These are phyloP conservation scores for Mionectes macconnelli DNA, from an alignment of 2,113 vertebrate genomes.

Conservation along the genomic window DNA sequence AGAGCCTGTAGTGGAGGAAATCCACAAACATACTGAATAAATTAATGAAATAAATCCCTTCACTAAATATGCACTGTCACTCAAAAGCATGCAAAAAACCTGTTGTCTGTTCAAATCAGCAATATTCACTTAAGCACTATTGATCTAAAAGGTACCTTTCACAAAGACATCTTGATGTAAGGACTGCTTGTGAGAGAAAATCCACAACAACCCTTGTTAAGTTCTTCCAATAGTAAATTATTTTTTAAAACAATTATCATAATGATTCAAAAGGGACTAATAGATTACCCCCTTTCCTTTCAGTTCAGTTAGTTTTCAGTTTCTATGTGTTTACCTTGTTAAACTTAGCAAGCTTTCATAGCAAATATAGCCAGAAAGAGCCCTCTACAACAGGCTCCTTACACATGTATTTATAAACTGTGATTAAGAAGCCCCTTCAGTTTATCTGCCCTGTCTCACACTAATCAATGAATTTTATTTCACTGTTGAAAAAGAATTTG, in stretches of 20 bases:
- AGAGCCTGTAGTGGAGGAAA: constrained; percentile 79
- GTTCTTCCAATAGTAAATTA: neutral
- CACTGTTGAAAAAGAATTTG: neutral
- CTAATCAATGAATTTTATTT: neutral
- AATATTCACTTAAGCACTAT: neutral
- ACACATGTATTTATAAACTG: neutral
- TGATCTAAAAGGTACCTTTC: neutral
- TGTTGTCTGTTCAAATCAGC: neutral
- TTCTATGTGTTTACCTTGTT: neutral
- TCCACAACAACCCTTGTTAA: neutral
- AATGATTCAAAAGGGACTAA: neutral
- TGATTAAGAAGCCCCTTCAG: neutral
- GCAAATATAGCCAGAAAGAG: neutral
- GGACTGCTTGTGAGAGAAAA: neutral
- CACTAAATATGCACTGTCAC: neutral
- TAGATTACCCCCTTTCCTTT: neutral
- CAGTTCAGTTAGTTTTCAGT: neutral
- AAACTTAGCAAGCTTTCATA: neutral
- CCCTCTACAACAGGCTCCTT: neutral
- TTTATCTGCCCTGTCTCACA: neutral
- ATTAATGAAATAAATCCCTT: neutral
- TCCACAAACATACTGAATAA: neutral
- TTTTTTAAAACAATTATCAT: neutral
- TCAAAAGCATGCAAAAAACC: neutral
- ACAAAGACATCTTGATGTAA: neutral